These are phyloP conservation scores for Troilus luridus DNA, from an alignment of 2,888 invertebrate species.

Conservation along the genomic window DNA sequence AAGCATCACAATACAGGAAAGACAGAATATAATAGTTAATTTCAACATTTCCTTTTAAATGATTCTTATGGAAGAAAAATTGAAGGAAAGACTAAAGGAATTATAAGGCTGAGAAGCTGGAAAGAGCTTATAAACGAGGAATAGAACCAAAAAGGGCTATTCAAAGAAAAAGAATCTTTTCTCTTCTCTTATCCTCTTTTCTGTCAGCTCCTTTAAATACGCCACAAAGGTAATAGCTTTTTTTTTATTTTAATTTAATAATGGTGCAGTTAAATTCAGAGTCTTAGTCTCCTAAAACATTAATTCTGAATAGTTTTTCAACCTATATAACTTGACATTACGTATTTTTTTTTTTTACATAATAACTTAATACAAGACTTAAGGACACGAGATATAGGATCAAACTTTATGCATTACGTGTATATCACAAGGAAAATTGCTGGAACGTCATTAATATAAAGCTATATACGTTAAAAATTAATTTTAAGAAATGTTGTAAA, in stretches of 20 bases:
- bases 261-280: not conserved
- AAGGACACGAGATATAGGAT: no score
- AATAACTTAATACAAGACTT: no score
- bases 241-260: not conserved
- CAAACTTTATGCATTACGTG: no score
- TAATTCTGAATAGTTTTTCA: not conserved
- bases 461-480: no score
- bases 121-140: constrained; percentile 13
- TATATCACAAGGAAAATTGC: no score
- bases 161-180: constrained; percentile 24
- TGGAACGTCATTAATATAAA: no score
- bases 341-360: no score
- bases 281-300: not conserved
- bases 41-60: not conserved
- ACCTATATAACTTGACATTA: no score
- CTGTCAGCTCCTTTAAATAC: constrained; percentile 28
- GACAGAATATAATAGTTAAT: not conserved
- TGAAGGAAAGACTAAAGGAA: not conserved
- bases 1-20: no score
- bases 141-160: not conserved
- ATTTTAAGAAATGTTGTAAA: no score
- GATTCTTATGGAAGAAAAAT: not conserved
- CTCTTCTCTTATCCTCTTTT: constrained; percentile 15
- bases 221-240: not conserved
- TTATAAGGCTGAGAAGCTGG: constrained; percentile 3